Percentiles rank a stretch among this genome's conserved stretches.
Evolutionary conservation across 2,888 invertebrate genomes (phyloP).

Genomic region (Ferrisia virgata): DNA sequence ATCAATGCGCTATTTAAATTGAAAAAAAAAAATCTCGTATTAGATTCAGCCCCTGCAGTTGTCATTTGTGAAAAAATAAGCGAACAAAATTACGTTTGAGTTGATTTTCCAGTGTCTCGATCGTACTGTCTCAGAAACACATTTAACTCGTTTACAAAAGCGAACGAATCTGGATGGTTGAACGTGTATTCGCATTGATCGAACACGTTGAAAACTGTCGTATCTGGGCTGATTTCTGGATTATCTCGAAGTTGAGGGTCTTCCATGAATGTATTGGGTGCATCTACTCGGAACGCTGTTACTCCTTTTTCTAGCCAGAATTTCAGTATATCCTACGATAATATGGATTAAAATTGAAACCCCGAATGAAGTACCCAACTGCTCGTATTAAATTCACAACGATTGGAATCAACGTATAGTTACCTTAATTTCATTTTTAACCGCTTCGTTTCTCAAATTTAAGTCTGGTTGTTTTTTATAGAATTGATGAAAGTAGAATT

Average conservation of each 20-base stretch:
- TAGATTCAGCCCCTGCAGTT: no score
- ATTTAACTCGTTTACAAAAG: background rate
- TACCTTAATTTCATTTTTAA: background rate
- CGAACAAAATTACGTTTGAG: background rate
- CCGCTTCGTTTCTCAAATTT: slow-evolving; percentile 59
- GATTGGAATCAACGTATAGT: no score
- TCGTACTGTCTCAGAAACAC: background rate
- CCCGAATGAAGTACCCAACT: no score
- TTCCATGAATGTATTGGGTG: background rate
- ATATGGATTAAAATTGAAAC: background rate
- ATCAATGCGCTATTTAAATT: background rate
- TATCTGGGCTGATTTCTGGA: background rate
- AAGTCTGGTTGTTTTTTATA: slow-evolving; percentile 56
- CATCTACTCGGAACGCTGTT: background rate
- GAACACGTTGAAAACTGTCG: background rate
- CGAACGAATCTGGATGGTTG: background rate
- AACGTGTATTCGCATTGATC: background rate
- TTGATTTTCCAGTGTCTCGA: background rate
- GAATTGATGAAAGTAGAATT: slow-evolving; percentile 71
- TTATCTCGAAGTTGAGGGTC: background rate
- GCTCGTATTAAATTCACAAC: no score
- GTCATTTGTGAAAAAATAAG: background rate
- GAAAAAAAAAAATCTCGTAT: background rate
- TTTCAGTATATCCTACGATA: slow-evolving; percentile 35
- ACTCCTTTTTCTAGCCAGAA: slow-evolving; percentile 44